phyloP scores from a whole-genome alignment of 2,113 vertebrate genomes.

The Salvator merianae region DNA sequence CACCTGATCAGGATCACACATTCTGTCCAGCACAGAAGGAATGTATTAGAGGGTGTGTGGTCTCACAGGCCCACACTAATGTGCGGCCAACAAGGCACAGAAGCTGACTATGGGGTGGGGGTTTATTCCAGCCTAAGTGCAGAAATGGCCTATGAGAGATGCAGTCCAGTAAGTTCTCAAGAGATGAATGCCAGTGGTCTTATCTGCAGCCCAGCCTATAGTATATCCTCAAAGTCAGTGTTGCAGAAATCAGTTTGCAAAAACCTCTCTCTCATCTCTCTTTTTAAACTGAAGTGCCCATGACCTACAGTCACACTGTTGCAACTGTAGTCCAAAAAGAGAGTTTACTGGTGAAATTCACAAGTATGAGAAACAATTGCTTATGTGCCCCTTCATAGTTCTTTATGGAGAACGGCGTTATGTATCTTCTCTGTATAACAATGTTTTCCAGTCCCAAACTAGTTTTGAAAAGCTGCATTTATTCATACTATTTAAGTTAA shows the following conservation, averaged over 20 bases:
- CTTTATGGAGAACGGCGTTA: background rate
- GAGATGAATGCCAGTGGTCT: background rate
- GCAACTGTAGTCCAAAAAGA: too few relatives aligned
- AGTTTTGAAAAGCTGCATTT: background rate
- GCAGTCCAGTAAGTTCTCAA: background rate
- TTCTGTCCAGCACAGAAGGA: too few relatives aligned
- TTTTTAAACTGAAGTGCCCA: too few relatives aligned
- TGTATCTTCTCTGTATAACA: background rate
- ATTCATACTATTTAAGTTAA: background rate
- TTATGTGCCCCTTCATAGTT: background rate
- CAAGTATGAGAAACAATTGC: too few relatives aligned
- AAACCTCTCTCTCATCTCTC: too few relatives aligned
- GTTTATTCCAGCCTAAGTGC: too few relatives aligned
- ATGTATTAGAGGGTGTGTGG: too few relatives aligned
- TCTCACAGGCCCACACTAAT: too few relatives aligned
- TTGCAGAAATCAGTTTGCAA: background rate
- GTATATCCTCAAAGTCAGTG: background rate
- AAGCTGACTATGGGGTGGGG: too few relatives aligned
- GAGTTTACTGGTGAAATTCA: background rate
- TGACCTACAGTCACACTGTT: too few relatives aligned
- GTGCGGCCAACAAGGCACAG: too few relatives aligned
- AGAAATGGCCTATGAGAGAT: background rate
- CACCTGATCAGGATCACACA: too few relatives aligned
- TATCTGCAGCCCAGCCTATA: background rate
- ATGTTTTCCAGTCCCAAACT: background rate